Conservation (phyloP, 2,888 invertebrate genomes). For the Drosophila tanythrix region DNA sequence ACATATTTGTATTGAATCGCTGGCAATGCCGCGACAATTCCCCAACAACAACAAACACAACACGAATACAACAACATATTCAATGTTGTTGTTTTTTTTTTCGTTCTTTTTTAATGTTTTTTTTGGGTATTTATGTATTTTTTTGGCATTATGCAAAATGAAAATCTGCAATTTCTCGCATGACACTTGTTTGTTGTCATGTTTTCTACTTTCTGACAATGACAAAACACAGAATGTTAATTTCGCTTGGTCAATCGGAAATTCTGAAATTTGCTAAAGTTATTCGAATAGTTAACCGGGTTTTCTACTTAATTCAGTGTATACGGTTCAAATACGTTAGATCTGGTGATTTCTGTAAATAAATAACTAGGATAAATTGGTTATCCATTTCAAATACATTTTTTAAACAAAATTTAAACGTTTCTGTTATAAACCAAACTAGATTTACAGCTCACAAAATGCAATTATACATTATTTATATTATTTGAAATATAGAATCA, state of each 20-base stretch:
- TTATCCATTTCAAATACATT: background rate
- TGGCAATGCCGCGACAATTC: constrained; percentile 55
- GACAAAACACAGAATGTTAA: constrained; percentile 23
- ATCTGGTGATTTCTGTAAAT: too few relatives aligned
- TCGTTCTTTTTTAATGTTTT: background rate
- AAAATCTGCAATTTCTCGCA: constrained; percentile 72
- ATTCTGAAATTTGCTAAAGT: background rate
- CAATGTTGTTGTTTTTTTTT: constrained; percentile 4
- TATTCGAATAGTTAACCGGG: background rate
- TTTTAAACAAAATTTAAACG: background rate
- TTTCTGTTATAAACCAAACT: background rate
- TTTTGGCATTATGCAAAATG: constrained; percentile 68
- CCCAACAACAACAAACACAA: constrained; percentile 18
- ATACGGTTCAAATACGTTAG: background rate
- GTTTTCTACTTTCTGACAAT: constrained; percentile 58
- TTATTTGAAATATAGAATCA: background rate
- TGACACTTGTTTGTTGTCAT: constrained; percentile 78
- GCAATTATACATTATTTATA: background rate
- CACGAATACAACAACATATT: constrained; percentile 14
- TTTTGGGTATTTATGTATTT: constrained; percentile 7
- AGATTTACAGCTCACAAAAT: background rate
- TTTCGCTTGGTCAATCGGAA: background rate
- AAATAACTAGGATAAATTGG: background rate
- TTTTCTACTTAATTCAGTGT: background rate
- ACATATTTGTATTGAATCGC: constrained; percentile 74